Base-by-base conservation (phyloP, 2,113 vertebrate genomes). In the Ictidomys tridecemlineatus region DNA sequence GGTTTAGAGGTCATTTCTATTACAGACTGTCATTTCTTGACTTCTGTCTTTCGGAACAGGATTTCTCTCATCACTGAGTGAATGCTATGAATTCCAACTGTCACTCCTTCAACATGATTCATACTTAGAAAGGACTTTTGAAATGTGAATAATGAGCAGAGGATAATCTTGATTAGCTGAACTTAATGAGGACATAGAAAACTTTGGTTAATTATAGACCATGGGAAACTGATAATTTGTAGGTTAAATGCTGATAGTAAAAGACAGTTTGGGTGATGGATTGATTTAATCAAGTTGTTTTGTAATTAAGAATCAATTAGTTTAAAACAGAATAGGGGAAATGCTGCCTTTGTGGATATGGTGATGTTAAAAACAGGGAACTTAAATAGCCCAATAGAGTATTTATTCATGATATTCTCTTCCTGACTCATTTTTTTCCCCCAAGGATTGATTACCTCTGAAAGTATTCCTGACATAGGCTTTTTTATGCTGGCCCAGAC, bases 401-500 rank as follows among this genome's bases (percentile, higher is more conserved):
- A 98, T 98, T 98, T 97, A 97, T 97, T 98, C 91, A 83, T 92
- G 18, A 10, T 91, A 95, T 94, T 98, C 58, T 96, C 73, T 91
- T 97, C 74, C 69, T 97, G 96, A 97, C 97, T 87, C 94, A 90
- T 98, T 98, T 97, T 97, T 95, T 96, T 74, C 90, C 14, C 90
- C 39, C 30, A 53, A 90, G 85, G 91, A 98, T 96, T 97, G 97
- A 98, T 98, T 94, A 96, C 72, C 26, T 98, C 80, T 97, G 97
- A 97, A 98, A 98, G 92, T 90, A 97, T 97, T 97, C 82, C 92
- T 97, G 97, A 97, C 96, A 91, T 61, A 56, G 98, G 95, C 82
- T 97, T 98, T 98, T 98, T 92, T 96, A 90, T 0, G 0, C 94
- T 98, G 96, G 98, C 92, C 97, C 88, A 98, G 97, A 30, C 1